A percentile compares a stretch with the other conserved stretches of the same genome.
phyloP scores from a whole-genome alignment of 2,888 invertebrate species.

The Eupelmus urozonus region DNA sequence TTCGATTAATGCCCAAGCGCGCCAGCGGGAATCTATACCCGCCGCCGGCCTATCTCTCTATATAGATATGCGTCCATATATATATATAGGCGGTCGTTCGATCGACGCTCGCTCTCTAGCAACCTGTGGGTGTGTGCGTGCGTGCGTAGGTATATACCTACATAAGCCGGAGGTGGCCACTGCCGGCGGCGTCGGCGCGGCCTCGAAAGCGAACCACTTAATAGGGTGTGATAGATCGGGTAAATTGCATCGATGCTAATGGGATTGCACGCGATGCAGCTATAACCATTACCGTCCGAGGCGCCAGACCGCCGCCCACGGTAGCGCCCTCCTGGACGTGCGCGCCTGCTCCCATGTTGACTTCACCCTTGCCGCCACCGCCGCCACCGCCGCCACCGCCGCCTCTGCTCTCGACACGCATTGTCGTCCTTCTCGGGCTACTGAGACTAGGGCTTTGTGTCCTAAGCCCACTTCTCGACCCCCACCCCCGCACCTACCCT shows the following conservation, averaged over 20 bases:
- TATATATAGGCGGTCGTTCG: background rate
- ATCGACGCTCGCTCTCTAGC: background rate
- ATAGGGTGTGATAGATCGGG: slow-evolving; percentile 78
- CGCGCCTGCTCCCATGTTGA: background rate
- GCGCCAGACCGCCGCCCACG: slow-evolving; percentile 52
- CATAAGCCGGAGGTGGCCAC: slow-evolving; percentile 21
- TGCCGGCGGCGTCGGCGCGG: no score
- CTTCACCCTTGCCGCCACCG: background rate
- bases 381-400: background rate
- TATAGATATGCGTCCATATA: background rate
- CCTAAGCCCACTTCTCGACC: slow-evolving; percentile 52
- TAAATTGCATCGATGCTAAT: slow-evolving; percentile 77
- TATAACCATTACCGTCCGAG: slow-evolving; percentile 75
- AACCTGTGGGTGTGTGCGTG: background rate
- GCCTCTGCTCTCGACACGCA: background rate
- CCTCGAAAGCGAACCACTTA: slow-evolving; percentile 74
- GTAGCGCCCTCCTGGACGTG: slow-evolving; percentile 29
- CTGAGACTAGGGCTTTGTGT: slow-evolving; percentile 38
- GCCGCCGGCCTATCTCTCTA: background rate
- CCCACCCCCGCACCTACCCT: slow-evolving; percentile 39
- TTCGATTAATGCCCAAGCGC: slow-evolving; percentile 53
- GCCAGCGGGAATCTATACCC: slow-evolving; percentile 16
- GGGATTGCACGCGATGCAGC: slow-evolving; percentile 77
- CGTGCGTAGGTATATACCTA: background rate
- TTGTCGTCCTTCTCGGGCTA: slow-evolving; percentile 9